A percentile compares a stretch with the other conserved stretches of the same genome.
Conservation (phyloP, 2,888 invertebrate species). For the Hyposoter didymator region DNA sequence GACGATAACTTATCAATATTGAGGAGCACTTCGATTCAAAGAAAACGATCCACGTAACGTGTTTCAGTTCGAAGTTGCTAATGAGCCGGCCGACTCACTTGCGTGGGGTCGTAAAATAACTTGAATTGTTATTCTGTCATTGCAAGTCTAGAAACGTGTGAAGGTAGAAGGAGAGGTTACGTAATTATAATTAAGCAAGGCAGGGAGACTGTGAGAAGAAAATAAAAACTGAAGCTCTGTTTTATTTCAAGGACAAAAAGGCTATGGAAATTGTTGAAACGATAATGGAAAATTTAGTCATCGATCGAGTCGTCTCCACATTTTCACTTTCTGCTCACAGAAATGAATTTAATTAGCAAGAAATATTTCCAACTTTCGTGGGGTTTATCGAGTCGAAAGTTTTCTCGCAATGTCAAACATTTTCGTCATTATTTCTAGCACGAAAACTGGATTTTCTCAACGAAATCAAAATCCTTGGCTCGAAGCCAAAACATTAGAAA, state of each 20-base stretch:
- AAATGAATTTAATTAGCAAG: too few species aligned
- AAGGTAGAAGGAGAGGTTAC: background rate
- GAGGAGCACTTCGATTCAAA: conserved; percentile 24
- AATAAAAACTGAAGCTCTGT: background rate
- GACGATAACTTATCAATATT: conserved; percentile 49
- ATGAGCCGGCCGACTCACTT: background rate
- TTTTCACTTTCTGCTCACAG: too few species aligned
- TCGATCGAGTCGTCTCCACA: too few species aligned
- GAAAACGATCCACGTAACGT: background rate
- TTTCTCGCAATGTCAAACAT: too few species aligned
- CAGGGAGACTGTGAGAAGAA: background rate
- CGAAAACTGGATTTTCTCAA: background rate
- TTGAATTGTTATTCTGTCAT: background rate
- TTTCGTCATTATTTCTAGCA: background rate
- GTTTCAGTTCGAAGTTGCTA: background rate
- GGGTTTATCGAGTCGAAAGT: too few species aligned
- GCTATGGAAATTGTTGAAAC: background rate
- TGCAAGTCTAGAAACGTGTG: background rate
- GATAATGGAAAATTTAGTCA: too few species aligned
- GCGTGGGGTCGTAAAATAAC: background rate
- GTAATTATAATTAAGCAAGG: background rate
- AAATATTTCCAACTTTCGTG: too few species aligned
- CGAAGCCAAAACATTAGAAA: background rate
- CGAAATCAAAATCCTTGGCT: background rate
- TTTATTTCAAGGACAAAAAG: background rate